phyloP scores from a whole-genome alignment of 2,113 vertebrate species.

The Platycercus adscitus region DNA sequence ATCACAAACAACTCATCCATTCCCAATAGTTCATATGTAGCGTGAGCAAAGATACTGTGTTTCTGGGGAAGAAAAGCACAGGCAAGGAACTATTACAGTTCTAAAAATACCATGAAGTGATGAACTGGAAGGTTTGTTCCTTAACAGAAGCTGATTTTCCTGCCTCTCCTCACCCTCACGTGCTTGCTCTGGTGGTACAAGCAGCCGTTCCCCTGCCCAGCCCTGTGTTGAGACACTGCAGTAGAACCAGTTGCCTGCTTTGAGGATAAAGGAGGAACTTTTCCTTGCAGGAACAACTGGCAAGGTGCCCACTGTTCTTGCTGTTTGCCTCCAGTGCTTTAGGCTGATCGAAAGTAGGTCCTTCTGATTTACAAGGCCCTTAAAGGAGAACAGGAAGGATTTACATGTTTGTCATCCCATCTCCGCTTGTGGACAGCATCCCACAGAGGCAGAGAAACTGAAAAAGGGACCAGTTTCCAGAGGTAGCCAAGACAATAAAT shows the following conservation, averaged over 20 bases:
- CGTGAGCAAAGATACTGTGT: background rate
- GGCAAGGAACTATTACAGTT: background rate
- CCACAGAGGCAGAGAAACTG: background rate
- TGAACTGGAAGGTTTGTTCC: background rate
- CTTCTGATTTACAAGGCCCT: background rate
- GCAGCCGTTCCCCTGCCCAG: background rate
- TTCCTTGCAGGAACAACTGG: background rate
- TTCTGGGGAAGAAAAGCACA: background rate
- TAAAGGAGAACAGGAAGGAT: background rate
- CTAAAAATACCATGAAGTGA: rapidly evolving
- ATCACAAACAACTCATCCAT: background rate
- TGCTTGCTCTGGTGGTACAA: background rate
- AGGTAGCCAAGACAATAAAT: background rate
- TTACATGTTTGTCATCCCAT: background rate
- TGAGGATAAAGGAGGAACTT: background rate
- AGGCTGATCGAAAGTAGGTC: background rate
- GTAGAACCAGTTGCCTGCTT: rapidly evolving
- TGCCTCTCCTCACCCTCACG: background rate
- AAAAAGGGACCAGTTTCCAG: background rate
- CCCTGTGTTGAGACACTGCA: rapidly evolving
- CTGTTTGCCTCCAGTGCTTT: background rate
- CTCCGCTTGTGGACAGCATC: background rate
- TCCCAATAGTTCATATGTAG: background rate
- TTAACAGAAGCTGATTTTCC: background rate
- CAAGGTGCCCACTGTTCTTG: background rate